A percentile compares a stretch with the other conserved stretches of the same genome.
These are phyloP conservation scores for Spilogale gracilis DNA, from an alignment of 2,113 vertebrate species.

Conservation along the genomic window DNA sequence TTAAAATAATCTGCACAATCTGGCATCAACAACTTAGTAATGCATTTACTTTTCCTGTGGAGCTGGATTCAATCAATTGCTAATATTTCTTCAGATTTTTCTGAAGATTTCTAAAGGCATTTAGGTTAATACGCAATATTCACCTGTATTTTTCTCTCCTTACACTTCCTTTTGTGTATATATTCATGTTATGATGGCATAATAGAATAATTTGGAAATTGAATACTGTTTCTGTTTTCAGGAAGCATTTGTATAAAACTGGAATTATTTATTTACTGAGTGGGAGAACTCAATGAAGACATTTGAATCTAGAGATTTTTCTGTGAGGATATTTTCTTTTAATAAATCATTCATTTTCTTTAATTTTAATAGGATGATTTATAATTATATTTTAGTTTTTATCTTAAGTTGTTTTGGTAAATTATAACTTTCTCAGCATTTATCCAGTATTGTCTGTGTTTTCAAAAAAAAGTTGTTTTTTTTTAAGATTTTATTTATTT, in stretches of 20 bases:
- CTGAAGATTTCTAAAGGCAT: neutral
- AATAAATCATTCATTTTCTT: conserved; percentile 7
- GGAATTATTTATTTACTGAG: neutral
- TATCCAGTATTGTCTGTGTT: neutral
- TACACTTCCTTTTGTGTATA: neutral
- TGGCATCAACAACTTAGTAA: neutral
- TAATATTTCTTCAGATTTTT: neutral
- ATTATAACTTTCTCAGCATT: neutral
- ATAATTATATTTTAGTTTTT: neutral
- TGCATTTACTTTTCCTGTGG: neutral
- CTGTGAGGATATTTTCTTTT: neutral
- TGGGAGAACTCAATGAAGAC: neutral
- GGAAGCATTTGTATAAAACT: neutral
- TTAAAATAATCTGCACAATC: neutral
- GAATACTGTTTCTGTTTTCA: neutral
- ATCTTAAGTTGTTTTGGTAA: neutral
- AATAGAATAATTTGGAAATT: neutral
- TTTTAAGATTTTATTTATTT: neutral
- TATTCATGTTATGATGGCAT: neutral
- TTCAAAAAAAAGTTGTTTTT: neutral
- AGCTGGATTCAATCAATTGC: neutral
- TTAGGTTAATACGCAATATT: neutral
- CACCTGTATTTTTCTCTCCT: neutral
- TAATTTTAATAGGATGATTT: neutral
- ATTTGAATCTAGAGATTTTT: neutral